Base-by-base conservation (phyloP, 2,888 invertebrate genomes). In the Troglohyphantes excavatus region DNA sequence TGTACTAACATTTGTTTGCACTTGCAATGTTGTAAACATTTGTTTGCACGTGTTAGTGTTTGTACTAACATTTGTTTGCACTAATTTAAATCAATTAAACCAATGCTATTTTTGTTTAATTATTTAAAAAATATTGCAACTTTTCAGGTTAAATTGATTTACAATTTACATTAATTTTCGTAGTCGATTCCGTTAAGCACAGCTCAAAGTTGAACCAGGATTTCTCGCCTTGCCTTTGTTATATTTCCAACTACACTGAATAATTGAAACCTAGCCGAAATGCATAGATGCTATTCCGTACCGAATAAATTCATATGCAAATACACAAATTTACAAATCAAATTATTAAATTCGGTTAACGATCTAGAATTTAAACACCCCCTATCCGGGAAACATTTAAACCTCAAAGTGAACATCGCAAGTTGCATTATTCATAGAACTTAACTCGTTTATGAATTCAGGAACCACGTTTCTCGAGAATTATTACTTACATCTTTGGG, bases 251-350 rank as follows among this genome's bases (percentile, higher is more conserved):
- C 33, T 9, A 53, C 13, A 53, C n/a, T 17, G 53, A 5, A 53
- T 53, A 53, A 17, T 53, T 53, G 13, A 53, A 53, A 53, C 13
- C 53, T 53, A 53, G 9, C n/a, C 53, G 17, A n/a, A n/a, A 53
- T 17, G 0, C 13, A 13, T n/a, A 11, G 53, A 11, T 5, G 17
- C 39, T 39, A 1, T 39, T 21, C 7, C 26, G 23, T 27, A 33
- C 13, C 17, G 27, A 76, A 76, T 61, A 17, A 19, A 21, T 76
- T 29, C 27, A 27, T 76, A 76, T 76, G 75, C 19, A 61, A 59
- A 61, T 76, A 29, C 59, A 53, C 19, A 27, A n/a, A 76, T 29
- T 76, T 76, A 61, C 59, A 76, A 76, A 76, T 61, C 59, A 29
- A 76, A 76, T 76, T 61, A 76, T 9, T 19, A 61, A 76, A 61